These are phyloP conservation scores for Eleutherodactylus coqui DNA, from an alignment of 2,797 vertebrate genomes.

Conservation along the genomic window DNA sequence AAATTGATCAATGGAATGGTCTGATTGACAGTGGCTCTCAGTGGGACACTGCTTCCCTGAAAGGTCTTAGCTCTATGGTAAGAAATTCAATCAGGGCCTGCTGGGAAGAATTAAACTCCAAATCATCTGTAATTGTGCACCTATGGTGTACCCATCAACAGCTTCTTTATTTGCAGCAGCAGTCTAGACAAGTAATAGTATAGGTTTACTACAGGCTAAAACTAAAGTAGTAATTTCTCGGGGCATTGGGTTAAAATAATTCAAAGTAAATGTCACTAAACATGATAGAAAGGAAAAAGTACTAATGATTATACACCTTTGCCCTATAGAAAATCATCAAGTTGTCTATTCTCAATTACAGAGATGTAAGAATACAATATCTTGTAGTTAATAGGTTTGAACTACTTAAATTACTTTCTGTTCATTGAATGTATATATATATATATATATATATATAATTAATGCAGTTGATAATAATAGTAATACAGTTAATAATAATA, in stretches of 20 bases:
- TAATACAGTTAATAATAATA: too few species aligned
- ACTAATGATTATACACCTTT: background rate
- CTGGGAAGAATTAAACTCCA: conserved; percentile 61
- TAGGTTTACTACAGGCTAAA: conserved; percentile 53
- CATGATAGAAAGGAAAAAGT: conserved; percentile 34
- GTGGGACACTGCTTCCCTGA: conserved; percentile 45
- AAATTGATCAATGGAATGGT: conserved; percentile 53
- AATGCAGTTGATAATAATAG: too few species aligned
- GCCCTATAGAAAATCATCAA: conserved; percentile 27
- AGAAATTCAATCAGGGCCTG: conserved; percentile 61
- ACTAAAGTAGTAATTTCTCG: conserved; percentile 50
- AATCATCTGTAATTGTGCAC: conserved; percentile 61
- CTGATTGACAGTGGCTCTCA: conserved; percentile 58
- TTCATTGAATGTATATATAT: too few species aligned
- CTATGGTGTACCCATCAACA: conserved; percentile 59
- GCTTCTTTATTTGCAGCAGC: conserved; percentile 58
- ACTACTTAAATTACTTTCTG: background rate
- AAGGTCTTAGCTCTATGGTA: conserved; percentile 57
- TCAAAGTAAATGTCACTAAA: conserved; percentile 47
- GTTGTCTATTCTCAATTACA: background rate
- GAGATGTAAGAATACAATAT: background rate
- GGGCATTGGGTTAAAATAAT: conserved; percentile 54
- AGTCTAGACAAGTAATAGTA: conserved; percentile 54
- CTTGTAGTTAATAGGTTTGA: background rate
- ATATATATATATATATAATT: too few species aligned